Evolutionary conservation across 1,140 invertebrate species (phyloP).

Genomic region (Laupala kohalensis): DNA sequence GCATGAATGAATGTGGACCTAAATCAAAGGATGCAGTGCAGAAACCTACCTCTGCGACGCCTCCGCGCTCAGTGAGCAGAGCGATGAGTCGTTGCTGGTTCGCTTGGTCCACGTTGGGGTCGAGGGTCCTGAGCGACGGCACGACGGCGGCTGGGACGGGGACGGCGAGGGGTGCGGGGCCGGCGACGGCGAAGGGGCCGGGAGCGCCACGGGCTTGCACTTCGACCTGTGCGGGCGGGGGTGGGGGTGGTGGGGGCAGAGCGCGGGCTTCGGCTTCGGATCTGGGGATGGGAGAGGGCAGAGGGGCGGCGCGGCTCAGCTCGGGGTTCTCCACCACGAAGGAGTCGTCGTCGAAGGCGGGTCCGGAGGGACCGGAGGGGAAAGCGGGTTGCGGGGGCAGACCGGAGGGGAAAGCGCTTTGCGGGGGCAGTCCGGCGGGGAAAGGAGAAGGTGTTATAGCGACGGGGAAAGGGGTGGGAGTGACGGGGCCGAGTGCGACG

Average conservation of each 20-base stretch:
- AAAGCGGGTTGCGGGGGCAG: conserved; percentile 8
- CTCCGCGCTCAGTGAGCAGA: conserved; percentile 33
- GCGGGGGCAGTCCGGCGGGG: conserved; percentile 4
- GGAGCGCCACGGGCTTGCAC: conserved; percentile 25
- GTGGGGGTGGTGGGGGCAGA: conserved; percentile 7
- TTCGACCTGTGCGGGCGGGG: conserved; percentile 14
- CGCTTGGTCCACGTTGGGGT: conserved; percentile 28
- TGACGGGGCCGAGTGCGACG: neutral
- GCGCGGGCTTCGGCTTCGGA: neutral
- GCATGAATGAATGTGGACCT: too few species aligned
- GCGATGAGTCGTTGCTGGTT: conserved; percentile 37
- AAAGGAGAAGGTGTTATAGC: conserved; percentile 15
- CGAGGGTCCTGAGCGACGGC: conserved; percentile 22
- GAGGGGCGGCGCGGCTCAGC: conserved; percentile 16
- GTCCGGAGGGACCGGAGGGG: conserved; percentile 8
- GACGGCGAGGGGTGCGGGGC: neutral
- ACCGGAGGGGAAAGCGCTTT: conserved; percentile 17
- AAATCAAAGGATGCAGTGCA: too few species aligned
- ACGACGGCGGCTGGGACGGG: conserved; percentile 21
- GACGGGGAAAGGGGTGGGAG: neutral
- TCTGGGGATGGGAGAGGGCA: neutral
- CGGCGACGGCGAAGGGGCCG: neutral
- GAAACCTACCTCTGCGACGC: conserved; percentile 33
- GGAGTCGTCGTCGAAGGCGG: conserved; percentile 21
- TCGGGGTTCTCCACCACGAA: conserved; percentile 29